Evolutionary conservation across 2,888 invertebrate species (phyloP).

Genomic region (Cabera pusaria): DNA sequence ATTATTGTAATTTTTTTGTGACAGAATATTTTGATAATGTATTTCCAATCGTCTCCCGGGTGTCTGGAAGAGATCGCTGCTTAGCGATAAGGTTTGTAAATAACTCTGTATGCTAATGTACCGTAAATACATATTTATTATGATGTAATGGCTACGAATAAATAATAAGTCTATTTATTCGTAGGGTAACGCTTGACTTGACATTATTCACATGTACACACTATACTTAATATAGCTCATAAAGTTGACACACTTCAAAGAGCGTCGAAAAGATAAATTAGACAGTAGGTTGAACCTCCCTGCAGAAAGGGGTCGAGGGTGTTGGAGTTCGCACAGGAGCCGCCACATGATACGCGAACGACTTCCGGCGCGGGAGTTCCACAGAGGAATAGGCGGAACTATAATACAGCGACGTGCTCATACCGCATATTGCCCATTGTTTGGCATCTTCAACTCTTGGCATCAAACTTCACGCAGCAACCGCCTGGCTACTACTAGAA

Average conservation of each 20-base stretch:
- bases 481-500: constrained; percentile 67
- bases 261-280: neutral
- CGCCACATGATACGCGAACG: constrained; percentile 49
- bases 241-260: constrained; percentile 2
- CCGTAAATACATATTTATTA: too few relatives aligned
- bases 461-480: constrained; percentile 61
- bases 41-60: too few relatives aligned
- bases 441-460: constrained; percentile 80
- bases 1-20: too few relatives aligned
- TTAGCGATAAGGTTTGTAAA: too few relatives aligned
- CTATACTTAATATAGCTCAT: too few relatives aligned
- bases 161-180: too few relatives aligned
- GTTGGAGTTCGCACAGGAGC: constrained; percentile 6
- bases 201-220: too few relatives aligned
- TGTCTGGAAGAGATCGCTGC: too few relatives aligned
- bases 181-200: too few relatives aligned
- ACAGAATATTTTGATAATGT: too few relatives aligned
- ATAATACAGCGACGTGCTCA: constrained; percentile 52
- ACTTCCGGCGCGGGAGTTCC: constrained; percentile 66
- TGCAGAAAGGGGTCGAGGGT: constrained; percentile 10
- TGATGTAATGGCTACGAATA: too few relatives aligned
- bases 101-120: too few relatives aligned
- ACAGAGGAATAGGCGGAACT: constrained; percentile 64
- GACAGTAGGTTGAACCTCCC: neutral
- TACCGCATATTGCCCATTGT: constrained; percentile 75